Conservation (phyloP, 2,113 vertebrate genomes). For the Nestor notabilis region DNA sequence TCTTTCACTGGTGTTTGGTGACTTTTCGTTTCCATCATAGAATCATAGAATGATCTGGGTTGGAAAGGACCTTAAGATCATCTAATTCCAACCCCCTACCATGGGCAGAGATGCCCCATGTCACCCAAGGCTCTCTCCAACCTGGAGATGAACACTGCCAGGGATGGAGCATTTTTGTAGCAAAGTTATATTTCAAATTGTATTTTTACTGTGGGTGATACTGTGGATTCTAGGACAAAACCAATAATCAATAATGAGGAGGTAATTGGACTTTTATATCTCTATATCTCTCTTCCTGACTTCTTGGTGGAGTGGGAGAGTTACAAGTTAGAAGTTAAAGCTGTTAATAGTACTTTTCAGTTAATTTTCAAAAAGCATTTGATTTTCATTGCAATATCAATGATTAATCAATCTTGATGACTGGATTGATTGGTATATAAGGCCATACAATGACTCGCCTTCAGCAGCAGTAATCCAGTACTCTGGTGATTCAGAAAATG, state of each 20-base stretch:
- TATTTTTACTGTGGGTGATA: not conserved
- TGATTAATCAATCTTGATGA: not conserved
- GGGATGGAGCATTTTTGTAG: not conserved
- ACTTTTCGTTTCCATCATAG: not conserved
- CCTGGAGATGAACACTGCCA: not conserved
- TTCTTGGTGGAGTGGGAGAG: not conserved
- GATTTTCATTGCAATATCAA: not conserved
- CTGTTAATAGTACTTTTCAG: not conserved
- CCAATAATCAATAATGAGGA: not conserved
- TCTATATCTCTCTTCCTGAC: not conserved
- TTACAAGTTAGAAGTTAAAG: not conserved
- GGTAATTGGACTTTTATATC: not conserved
- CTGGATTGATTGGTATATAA: not conserved
- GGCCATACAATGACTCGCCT: not conserved
- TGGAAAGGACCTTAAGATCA: not conserved
- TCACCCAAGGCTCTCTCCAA: not conserved
- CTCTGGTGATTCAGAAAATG: not conserved
- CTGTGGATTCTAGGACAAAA: not conserved
- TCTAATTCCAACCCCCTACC: not conserved
- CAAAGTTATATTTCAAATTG: not conserved
- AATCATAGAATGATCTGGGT: not conserved
- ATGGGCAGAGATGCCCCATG: not conserved
- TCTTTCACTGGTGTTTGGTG: not conserved
- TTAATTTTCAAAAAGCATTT: not conserved
- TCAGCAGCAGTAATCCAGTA: not conserved